Percentiles rank a stretch among this genome's conserved stretches.
phyloP scores from a whole-genome alignment of 2,113 vertebrate genomes.

The Leucopsar rothschildi region DNA sequence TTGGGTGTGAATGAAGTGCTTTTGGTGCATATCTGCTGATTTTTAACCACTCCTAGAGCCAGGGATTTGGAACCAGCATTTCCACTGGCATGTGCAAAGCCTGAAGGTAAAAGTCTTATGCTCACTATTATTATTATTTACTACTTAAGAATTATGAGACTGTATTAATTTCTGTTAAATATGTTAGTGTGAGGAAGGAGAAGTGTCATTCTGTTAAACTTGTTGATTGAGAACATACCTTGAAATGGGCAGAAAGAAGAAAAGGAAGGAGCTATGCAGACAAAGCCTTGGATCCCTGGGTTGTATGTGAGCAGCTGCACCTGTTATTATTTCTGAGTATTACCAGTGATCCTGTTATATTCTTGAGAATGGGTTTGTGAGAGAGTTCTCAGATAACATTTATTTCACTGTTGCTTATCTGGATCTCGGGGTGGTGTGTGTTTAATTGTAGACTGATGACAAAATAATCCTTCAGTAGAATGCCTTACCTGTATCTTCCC shows the following conservation, averaged over 20 bases:
- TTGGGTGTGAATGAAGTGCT: not conserved
- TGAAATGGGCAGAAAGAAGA: not conserved
- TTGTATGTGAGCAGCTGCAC: not conserved
- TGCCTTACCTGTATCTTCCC: not conserved
- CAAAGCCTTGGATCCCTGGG: not conserved
- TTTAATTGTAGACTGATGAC: constrained; percentile 7
- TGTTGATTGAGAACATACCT: not conserved
- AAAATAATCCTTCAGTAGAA: not conserved
- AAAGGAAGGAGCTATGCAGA: not conserved
- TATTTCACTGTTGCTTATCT: not conserved
- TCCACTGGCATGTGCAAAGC: not conserved
- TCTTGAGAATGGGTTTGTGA: not conserved
- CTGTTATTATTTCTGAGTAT: not conserved
- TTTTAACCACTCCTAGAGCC: not conserved
- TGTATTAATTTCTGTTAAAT: not conserved
- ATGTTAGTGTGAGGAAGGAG: not conserved
- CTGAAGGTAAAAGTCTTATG: not conserved
- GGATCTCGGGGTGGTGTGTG: not conserved
- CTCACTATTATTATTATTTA: not conserved
- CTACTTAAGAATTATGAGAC: not conserved
- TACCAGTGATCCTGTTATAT: not conserved
- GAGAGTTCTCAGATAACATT: not conserved
- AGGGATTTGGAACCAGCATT: not conserved
- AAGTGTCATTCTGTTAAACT: not conserved
- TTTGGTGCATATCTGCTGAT: not conserved